Base-by-base conservation (phyloP, 2,797 vertebrate genomes). In the Danio albolineatus region DNA sequence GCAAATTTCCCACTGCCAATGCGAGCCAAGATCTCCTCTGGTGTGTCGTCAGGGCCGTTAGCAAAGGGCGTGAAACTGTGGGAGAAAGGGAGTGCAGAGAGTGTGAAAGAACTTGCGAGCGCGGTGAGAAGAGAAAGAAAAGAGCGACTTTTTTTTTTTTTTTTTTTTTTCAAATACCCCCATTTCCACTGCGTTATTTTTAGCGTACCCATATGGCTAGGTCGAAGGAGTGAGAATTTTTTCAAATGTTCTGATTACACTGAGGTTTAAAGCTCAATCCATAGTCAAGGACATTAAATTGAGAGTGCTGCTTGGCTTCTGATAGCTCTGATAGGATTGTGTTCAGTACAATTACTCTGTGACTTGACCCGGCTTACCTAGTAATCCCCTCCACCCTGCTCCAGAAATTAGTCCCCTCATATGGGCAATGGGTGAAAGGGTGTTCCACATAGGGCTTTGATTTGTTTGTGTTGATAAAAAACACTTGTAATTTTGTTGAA, bases 51-150 rank as follows among this genome's bases (percentile, higher is more conserved):
- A 0, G 95, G 94, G 36, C 97, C 96, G 28, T 95, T 98, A 61
- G 98, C 98, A 87, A 98, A 99, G 0, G 98, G 98, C 56, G 97
- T 99, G 87, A 98, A 97, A 13, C 97, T 99, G 83, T 19, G 48
- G 73, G 43, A 49, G 13, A 67, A 71, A 57, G 21, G 4, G 21
- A 66, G 19, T 51, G 64, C 67, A 73, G 54, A 79, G 17, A 60
- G 72, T 41, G 57, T 43, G 64, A 79, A 82, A 78, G 38, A 17
- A 81, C 53, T 44, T 36, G 54, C 56, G 10, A 74, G 73, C 43
- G 10, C 39, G n/a, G 64, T 69, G 62, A 70, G 57, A 64, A 66
- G 8, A 75, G 56, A 74, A 36, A 59, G 41, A 65, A 43, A 57
- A 38, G 10, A 61, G 13, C 17, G 7, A 38, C 13, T 71, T 51